A percentile compares a stretch with the other conserved stretches of the same genome.
Conservation (phyloP, 2,113 vertebrate species). For the Urocolius indicus region DNA sequence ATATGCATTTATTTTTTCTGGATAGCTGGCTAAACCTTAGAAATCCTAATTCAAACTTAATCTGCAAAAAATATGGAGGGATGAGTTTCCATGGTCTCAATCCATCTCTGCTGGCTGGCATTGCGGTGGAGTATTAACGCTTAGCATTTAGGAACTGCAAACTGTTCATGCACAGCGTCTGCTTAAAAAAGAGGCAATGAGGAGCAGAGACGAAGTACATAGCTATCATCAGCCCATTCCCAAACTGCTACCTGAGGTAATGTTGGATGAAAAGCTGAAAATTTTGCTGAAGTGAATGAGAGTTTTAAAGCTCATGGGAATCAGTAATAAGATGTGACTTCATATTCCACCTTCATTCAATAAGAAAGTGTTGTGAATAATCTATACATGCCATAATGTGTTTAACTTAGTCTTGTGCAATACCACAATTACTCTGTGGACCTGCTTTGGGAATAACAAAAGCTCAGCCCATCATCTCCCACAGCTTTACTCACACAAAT, state of each 20-base stretch:
- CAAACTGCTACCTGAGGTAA: neutral
- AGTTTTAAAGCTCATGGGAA: neutral
- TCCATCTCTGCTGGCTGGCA: constrained; percentile 6
- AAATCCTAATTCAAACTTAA: constrained; percentile 36
- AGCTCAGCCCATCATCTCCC: neutral
- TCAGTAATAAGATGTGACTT: neutral
- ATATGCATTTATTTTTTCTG: constrained; percentile 48
- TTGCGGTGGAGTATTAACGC: neutral
- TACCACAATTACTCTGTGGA: neutral
- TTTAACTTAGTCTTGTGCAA: neutral
- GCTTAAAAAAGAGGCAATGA: neutral
- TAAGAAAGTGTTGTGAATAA: neutral
- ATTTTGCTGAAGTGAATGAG: neutral
- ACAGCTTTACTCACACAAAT: neutral
- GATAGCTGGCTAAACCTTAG: constrained; percentile 7
- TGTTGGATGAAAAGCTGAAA: neutral
- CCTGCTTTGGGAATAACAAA: neutral
- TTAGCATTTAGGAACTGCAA: neutral
- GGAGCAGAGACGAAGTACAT: neutral
- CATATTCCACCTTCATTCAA: neutral
- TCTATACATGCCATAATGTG: neutral
- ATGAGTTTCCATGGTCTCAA: constrained; percentile 1
- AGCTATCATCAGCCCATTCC: neutral
- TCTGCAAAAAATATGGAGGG: neutral
- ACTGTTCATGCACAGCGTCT: neutral